phyloP scores from a whole-genome alignment of 2,888 invertebrate genomes.

The Sphecodes monilicornis region DNA sequence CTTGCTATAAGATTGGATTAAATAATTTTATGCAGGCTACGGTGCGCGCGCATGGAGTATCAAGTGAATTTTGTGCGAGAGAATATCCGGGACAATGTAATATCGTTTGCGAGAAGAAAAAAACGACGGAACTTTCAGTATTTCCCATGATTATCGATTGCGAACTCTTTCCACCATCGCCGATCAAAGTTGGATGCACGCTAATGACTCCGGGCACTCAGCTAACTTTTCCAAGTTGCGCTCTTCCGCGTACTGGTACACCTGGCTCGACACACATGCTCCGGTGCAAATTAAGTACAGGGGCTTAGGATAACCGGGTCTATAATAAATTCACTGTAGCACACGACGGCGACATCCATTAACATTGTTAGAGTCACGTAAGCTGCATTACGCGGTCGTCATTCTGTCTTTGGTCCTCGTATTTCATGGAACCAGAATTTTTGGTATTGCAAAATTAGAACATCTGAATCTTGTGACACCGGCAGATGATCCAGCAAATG shows the following conservation, averaged over 20 bases:
- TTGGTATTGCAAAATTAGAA: too few relatives aligned
- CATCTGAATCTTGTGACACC: not conserved
- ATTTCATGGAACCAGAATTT: not conserved
- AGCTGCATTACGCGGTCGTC: not conserved
- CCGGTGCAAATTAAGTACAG: conserved; percentile 9
- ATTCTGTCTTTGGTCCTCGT: not conserved
- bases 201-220: conserved; percentile 37
- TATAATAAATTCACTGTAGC: not conserved
- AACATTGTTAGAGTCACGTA: not conserved
- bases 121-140: conserved; percentile 1
- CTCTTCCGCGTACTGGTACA: not conserved
- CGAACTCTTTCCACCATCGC: conserved; percentile 31
- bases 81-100: not conserved
- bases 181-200: conserved; percentile 43
- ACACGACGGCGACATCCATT: not conserved
- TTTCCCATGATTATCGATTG: conserved; percentile 41
- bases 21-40: not conserved
- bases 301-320: conserved; percentile 20
- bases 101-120: not conserved
- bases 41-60: not conserved
- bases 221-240: conserved; percentile 41
- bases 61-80: not conserved
- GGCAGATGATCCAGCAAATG: too few relatives aligned
- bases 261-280: not conserved
- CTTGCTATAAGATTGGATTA: not conserved